Base-by-base conservation (phyloP, 2,888 invertebrate genomes). In the Lepeophtheirus nordmannii region DNA sequence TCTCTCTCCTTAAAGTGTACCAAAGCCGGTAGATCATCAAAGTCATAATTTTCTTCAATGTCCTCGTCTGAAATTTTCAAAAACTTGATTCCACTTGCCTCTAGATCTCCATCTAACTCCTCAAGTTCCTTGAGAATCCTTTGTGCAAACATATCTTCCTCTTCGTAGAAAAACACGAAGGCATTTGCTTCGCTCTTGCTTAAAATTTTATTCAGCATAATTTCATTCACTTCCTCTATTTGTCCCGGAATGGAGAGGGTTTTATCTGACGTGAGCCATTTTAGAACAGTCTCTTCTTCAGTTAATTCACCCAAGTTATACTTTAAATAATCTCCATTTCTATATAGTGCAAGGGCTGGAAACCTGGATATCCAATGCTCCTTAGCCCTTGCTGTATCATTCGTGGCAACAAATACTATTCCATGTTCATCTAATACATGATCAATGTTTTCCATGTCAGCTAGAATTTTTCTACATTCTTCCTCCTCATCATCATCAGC, bases 1-100 rank as follows among this genome's bases (percentile, higher is more conserved):
- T 89, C 89, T 70, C 89, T 89, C 68, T 89, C 89, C 78, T 91
- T 90, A 74, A 91, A 92, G 77, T 90, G 91, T 64, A 91, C 89
- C 72, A 92, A 79, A 68, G 89, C 89, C 69, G 92, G 92, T 74
- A 92, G 89, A 73, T 88, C 87, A 78, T 89, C 89, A 74, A 92
- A 89, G 70, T 90, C 90, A 73, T 91, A 86, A 77, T 91, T 89
- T 60, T 89, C 85, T 1, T 91, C 91, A 69, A 90, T 77, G 74
- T 88, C 88, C 0, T 87, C 83, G 76, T 92, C 91, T 74, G 87
- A 89, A 3, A 90, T 89, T 74, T 92, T 91, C 46, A 92, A 90
- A 76, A 92, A 91, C 76, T 92, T 89, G 72, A 92, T 91, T 63
- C 88, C 90, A 72, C 89, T 87, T 73, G 89, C 85, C 73, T 91